Evolutionary conservation across 2,888 invertebrate species (phyloP).

Genomic region (Agrotis clavis): DNA sequence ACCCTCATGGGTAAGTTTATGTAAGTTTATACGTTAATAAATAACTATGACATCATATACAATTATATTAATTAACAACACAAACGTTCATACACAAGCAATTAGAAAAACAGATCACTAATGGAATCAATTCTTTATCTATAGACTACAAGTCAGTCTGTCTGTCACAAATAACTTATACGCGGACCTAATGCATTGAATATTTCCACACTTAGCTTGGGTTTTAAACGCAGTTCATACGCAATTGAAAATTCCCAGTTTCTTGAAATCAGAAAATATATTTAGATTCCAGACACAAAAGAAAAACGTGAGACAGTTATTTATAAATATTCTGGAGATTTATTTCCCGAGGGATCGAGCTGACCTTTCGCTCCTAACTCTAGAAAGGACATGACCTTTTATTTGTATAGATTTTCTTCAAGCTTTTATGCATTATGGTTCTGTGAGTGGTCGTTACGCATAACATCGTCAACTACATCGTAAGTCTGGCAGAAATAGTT

Average conservation of each 20-base stretch:
- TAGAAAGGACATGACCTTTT: not conserved
- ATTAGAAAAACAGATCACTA: conserved; percentile 35
- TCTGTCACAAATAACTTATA: conserved; percentile 10
- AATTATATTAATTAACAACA: not conserved
- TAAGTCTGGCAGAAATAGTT: too few species aligned
- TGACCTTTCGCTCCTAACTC: not conserved
- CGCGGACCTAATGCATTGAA: not conserved
- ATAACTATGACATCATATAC: not conserved
- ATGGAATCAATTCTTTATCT: conserved; percentile 22
- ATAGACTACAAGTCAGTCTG: not conserved
- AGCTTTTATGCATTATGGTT: not conserved
- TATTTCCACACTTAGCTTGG: conserved; percentile 1
- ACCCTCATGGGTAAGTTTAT: too few species aligned
- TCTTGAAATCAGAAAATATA: not conserved
- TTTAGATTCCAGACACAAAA: not conserved
- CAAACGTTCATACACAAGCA: not conserved
- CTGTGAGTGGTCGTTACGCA: not conserved
- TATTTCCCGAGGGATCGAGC: not conserved
- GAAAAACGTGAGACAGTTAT: conserved; percentile 6
- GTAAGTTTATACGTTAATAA: not conserved
- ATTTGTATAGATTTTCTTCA: not conserved
- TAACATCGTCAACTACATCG: not conserved
- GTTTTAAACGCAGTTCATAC: not conserved
- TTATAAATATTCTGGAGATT: not conserved
- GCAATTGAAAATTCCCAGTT: not conserved